Evolutionary conservation across 2,888 invertebrate genomes (phyloP).

Genomic region (Balanococcus diminutus): DNA sequence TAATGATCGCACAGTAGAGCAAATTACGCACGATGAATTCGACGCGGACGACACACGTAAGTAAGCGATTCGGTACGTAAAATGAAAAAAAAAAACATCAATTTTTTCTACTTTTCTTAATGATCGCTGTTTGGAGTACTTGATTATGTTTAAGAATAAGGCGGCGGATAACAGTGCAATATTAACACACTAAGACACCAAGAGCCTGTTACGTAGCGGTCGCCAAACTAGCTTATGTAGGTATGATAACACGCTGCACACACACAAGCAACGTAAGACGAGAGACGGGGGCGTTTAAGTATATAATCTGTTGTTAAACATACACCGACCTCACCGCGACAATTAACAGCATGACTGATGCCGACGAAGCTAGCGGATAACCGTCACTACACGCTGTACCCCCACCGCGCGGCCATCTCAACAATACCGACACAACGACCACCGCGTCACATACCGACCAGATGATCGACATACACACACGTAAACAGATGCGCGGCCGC

Average conservation of each 20-base stretch:
- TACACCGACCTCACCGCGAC: slow-evolving; percentile 39
- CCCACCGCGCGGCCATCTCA: neutral
- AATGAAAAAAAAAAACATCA: neutral
- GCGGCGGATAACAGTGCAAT: neutral
- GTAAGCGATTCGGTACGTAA: neutral
- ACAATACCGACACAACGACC: neutral
- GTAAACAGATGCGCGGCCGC: neutral
- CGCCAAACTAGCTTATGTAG: slow-evolving; percentile 4
- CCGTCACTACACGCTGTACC: slow-evolving; percentile 11
- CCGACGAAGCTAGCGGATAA: slow-evolving; percentile 24
- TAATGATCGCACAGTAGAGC: neutral
- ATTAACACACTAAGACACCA: neutral
- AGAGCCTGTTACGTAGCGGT: slow-evolving; percentile 5
- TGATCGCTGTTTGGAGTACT: slow-evolving; percentile 8
- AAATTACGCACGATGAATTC: neutral
- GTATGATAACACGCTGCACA: neutral
- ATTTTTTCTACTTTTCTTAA: neutral
- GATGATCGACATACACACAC: slow-evolving; percentile 30
- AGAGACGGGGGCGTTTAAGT: slow-evolving; percentile 22
- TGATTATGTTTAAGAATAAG: slow-evolving; percentile 1
- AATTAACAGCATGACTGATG: slow-evolving; percentile 44
- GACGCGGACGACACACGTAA: neutral
- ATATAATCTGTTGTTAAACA: slow-evolving; percentile 44
- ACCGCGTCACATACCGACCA: neutral
- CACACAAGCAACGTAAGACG: neutral